Evolutionary conservation across 2,113 vertebrate species (phyloP), one percentile per base, ranked within the genome.

Genomic region (Larimichthys polyactis): DNA sequence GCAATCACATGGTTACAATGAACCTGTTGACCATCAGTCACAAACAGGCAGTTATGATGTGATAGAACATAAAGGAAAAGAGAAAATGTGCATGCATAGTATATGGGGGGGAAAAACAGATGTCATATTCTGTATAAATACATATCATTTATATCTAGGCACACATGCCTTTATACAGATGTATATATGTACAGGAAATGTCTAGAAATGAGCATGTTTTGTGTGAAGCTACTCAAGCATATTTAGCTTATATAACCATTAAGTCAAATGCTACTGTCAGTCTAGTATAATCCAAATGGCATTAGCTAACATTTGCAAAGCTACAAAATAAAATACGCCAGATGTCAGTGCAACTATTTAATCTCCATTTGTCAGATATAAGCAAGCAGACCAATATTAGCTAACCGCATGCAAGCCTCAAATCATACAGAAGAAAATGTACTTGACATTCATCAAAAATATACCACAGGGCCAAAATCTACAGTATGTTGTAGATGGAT

Each of bases 11-110:
- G 76, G 54, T 52, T 44, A 44, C 66, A 71, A 57, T n/a, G 63
- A 70, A 82, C 71, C 75, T 71, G 71, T 65, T 66, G 71, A 81
- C 71, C 57, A 59, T 84, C 71, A 46, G 57, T 68, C 66, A 62
- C 20, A 65, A 29, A 54, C 65, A 70, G 17, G 44, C 20, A 44
- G 51, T 29, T 36, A 20, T 2, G 9, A 15, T 10, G 4, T 44
- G 16, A 29, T 0, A 60, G n/a, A 59, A 36, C 15, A 29, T 15
- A 16, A 24, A n/a, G 5, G 1, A 27, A 29, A 29, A 32, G 17
- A 15, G 16, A 36, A 54, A 43, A 55, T 40, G 12, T 20, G 16
- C 16, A 36, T 54, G 48, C 5, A 27, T 46, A 4, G 11, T 14
- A 48, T 70, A 17, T 27, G 55, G 46, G 7, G 52, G 24, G n/a